Percentiles rank a stretch among this genome's conserved stretches.
These are phyloP conservation scores for Lasioglossum malachurum DNA, from an alignment of 2,888 invertebrate genomes.

Conservation along the genomic window DNA sequence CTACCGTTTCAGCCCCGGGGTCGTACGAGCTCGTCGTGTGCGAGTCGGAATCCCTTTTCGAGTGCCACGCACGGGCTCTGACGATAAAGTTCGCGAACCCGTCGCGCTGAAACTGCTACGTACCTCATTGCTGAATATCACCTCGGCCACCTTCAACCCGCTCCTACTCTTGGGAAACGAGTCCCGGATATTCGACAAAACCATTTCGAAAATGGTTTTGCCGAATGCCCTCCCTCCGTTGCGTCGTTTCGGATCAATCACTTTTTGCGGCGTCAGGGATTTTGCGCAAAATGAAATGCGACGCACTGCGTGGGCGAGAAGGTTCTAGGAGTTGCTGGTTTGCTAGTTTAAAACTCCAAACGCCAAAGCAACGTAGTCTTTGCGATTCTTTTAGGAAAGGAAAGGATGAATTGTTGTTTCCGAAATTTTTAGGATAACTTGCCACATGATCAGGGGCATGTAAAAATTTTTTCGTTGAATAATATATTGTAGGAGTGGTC, in stretches of 20 bases:
- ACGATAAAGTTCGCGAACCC: not conserved
- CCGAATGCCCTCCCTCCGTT: not conserved
- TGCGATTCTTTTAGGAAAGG: not conserved
- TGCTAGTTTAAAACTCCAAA: not conserved
- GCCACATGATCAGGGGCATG: not conserved
- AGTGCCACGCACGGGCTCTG: not conserved
- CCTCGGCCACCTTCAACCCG: not conserved
- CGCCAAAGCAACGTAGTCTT: not conserved
- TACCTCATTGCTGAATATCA: not conserved
- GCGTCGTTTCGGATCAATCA: not conserved
- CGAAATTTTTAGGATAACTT: not conserved
- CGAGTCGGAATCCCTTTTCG: conserved; percentile 14
- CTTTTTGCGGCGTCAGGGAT: not conserved
- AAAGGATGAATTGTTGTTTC: not conserved
- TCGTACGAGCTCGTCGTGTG: conserved; percentile 19
- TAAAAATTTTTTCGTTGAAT: not conserved
- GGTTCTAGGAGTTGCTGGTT: not conserved
- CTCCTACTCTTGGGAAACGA: not conserved
- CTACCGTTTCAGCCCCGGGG: conserved; percentile 30
- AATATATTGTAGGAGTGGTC: not conserved
- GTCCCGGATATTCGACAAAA: not conserved
- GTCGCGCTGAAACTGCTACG: conserved; percentile 7
- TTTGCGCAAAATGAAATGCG: not conserved
- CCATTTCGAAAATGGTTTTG: not conserved
- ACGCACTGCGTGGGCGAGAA: not conserved